phyloP scores from a whole-genome alignment of 2,797 vertebrate species.

The Jordanella pulchra region DNA sequence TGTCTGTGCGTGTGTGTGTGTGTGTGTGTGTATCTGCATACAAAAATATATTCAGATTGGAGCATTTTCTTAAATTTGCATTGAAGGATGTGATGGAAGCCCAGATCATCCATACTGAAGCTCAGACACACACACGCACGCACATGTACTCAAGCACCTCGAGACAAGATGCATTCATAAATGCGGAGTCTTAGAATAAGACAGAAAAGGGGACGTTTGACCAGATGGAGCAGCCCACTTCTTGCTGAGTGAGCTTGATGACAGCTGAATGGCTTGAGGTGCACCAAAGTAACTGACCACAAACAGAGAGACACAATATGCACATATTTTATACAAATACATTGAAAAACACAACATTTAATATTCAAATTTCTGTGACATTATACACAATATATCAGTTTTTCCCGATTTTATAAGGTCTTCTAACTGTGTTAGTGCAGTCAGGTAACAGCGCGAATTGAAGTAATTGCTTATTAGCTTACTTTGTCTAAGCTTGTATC shows the following conservation, averaged over 20 bases:
- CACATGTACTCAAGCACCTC: background rate
- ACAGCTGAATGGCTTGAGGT: constrained; percentile 80
- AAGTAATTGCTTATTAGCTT: constrained; percentile 28
- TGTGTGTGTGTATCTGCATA: background rate
- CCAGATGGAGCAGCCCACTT: constrained; percentile 78
- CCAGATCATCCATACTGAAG: constrained; percentile 10
- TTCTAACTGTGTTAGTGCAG: constrained; percentile 40
- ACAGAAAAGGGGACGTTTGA: constrained; percentile 53
- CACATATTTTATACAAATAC: constrained; percentile 25
- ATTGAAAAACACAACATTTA: constrained; percentile 23
- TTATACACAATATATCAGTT: background rate
- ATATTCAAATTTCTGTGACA: background rate
- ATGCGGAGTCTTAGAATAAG: constrained; percentile 47
- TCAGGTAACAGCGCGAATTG: constrained; percentile 22
- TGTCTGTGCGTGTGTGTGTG: constrained; percentile 1
- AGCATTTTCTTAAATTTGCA: constrained; percentile 18
- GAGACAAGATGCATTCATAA: constrained; percentile 24
- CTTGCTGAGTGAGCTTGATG: constrained; percentile 79
- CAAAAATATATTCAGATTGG: constrained; percentile 19
- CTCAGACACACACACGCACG: constrained; percentile 5
- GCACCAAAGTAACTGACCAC: constrained; percentile 64
- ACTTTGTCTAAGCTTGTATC: constrained; percentile 14
- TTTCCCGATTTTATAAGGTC: constrained; percentile 9
- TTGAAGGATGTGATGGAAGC: constrained; percentile 20
- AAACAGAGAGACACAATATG: constrained; percentile 40